Percentiles rank a stretch among this genome's conserved stretches.
Evolutionary conservation across 2,888 invertebrate genomes (phyloP).

Genomic region (Yponomeuta plumbellus): DNA sequence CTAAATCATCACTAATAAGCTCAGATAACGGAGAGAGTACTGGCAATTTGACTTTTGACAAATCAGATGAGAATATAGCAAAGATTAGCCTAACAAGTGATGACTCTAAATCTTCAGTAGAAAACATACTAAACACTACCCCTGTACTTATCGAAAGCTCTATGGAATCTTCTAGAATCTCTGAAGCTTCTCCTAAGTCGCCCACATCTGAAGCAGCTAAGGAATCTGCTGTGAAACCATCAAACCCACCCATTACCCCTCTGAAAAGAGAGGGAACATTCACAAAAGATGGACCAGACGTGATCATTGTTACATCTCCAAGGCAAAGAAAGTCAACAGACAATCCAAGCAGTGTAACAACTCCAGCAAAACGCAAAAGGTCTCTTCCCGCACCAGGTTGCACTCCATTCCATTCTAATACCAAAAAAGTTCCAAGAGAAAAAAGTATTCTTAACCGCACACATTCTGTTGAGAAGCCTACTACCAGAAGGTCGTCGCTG

Average conservation of each 20-base stretch:
- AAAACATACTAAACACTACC: slow-evolving; percentile 51
- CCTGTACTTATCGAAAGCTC: slow-evolving; percentile 60
- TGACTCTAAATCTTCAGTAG: slow-evolving; percentile 38
- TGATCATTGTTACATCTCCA: not conserved
- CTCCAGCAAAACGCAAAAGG: slow-evolving; percentile 38
- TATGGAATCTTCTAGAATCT: slow-evolving; percentile 43
- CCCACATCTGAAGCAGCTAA: slow-evolving; percentile 17
- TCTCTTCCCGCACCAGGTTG: slow-evolving; percentile 51
- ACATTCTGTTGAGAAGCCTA: slow-evolving; percentile 54
- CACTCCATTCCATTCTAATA: slow-evolving; percentile 49
- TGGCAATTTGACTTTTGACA: slow-evolving; percentile 41
- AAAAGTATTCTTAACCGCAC: slow-evolving; percentile 49
- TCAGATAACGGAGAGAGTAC: slow-evolving; percentile 32
- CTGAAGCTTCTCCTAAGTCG: slow-evolving; percentile 13
- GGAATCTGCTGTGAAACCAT: slow-evolving; percentile 15
- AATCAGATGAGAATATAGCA: slow-evolving; percentile 36
- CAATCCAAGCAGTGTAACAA: slow-evolving; percentile 27
- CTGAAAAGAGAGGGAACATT: slow-evolving; percentile 63
- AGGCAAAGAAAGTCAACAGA: slow-evolving; percentile 8
- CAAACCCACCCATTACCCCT: slow-evolving; percentile 31
- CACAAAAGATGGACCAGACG: slow-evolving; percentile 49
- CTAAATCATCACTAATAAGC: slow-evolving; percentile 47
- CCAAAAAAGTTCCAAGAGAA: slow-evolving; percentile 38
- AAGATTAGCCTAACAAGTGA: slow-evolving; percentile 59
- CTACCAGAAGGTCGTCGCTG: slow-evolving; percentile 28